A percentile compares a stretch with the other conserved stretches of the same genome.
Evolutionary conservation across 2,113 vertebrate species (phyloP).

Genomic region (Crocuta crocuta): DNA sequence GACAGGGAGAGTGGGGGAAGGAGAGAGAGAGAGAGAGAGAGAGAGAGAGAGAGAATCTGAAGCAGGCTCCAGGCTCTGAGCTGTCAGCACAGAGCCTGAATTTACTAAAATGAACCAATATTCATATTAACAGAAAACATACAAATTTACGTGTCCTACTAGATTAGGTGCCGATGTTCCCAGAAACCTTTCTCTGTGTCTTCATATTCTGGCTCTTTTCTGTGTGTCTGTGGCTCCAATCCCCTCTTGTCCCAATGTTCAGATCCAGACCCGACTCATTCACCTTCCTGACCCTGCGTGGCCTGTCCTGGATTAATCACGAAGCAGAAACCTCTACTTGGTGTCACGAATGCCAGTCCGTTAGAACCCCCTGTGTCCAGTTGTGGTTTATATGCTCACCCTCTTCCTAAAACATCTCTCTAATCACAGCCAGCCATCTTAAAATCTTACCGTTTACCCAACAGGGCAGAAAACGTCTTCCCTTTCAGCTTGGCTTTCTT

Average conservation of each 20-base stretch:
- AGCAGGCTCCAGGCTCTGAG: too few relatives aligned
- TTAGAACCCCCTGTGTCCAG: neutral
- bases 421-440: neutral
- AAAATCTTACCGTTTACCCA: neutral
- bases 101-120: neutral
- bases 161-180: neutral
- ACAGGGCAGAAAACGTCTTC: neutral
- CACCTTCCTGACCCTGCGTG: neutral
- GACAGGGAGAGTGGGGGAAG: too few relatives aligned
- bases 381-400: neutral
- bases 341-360: neutral
- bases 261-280: neutral
- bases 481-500: neutral
- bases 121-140: neutral
- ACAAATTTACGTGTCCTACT: too few relatives aligned
- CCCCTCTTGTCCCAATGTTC: rapidly evolving
- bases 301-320: neutral
- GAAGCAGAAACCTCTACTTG: too few relatives aligned
- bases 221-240: too few relatives aligned
- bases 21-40: too few relatives aligned
- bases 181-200: neutral
- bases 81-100: too few relatives aligned
- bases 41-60: too few relatives aligned
- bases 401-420: neutral
- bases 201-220: neutral